Percentiles rank a stretch among this genome's conserved stretches.
Conservation (phyloP, 1,140 invertebrate genomes). For the Carposina sasakii region DNA sequence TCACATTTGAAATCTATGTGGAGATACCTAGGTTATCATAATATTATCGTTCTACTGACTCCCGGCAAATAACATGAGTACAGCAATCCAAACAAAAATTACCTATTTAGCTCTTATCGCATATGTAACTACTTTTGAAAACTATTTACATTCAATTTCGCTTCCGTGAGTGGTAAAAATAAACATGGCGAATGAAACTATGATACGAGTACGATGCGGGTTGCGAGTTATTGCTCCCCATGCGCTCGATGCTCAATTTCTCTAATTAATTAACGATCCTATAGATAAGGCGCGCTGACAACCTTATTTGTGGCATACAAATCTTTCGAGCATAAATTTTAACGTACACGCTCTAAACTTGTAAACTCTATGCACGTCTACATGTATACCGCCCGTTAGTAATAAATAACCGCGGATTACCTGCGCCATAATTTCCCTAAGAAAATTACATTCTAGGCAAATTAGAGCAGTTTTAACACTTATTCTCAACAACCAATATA, state of each 20-base stretch:
- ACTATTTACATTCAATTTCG: conserved; percentile 65
- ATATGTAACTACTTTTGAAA: too few relatives aligned
- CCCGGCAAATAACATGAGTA: too few relatives aligned
- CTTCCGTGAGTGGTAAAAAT: conserved; percentile 69
- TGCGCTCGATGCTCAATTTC: conserved; percentile 64
- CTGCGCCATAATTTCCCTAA: conserved; percentile 18
- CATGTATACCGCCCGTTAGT: conserved; percentile 37
- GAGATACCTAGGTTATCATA: too few relatives aligned
- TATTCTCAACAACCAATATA: conserved; percentile 21
- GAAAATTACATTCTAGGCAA: conserved; percentile 16
- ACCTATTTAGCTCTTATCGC: too few relatives aligned
- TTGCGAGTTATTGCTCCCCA: conserved; percentile 70
- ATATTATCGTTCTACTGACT: too few relatives aligned
- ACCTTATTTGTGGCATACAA: conserved; percentile 72
- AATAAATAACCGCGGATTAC: conserved; percentile 20
- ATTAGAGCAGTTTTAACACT: conserved; percentile 15
- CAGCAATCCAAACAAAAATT: too few relatives aligned
- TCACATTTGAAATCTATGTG: too few relatives aligned
- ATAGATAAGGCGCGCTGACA: conserved; percentile 68
- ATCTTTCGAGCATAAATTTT: conserved; percentile 70
- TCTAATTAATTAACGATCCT: conserved; percentile 72
- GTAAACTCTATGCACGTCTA: conserved; percentile 60
- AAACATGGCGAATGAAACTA: conserved; percentile 63
- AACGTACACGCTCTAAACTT: conserved; percentile 63
- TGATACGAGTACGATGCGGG: conserved; percentile 68